Evolutionary conservation across 1,140 invertebrate species (phyloP), one percentile per base, ranked within the genome.

Genomic region (Zaprionus camerounensis): DNA sequence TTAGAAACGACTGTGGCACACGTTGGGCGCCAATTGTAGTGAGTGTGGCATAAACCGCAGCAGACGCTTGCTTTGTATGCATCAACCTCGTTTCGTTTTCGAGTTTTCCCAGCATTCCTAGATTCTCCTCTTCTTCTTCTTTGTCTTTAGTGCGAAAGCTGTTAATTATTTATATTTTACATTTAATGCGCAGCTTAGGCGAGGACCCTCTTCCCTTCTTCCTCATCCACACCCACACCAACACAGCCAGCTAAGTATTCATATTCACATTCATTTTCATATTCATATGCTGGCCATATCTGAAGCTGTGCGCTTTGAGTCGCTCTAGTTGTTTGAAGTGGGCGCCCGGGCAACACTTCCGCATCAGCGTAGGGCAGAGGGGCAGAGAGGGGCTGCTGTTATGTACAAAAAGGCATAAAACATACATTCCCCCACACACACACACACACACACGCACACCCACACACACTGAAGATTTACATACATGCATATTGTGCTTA

Each of bases 161-260:
- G 84, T 87, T 87, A 88, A 88, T 88, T 90, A 88, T 88, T 88
- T 84, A 88, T 84, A 87, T 82, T 88, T 88, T 83, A 90, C 75
- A 84, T 88, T 88, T 88, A 87, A 88, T 87, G 74, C 85, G 76
- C 78, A 87, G 84, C 81, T 87, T 87, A 87, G 71, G 70, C 71
- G 36, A 51, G 55, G 65, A 69, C 36, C 62, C 46, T 7, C 36
- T 31, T 26, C 69, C 57, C 28, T 28, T 28, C 26, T 0, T 28
- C 6, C 24, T 15, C 56, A 59, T 28, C n/a, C n/a, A n/a, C n/a
- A n/a, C n/a, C 65, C 24, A 34, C 22, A 36, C 34, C 12, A 15
- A 17, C 9, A 46, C 20, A 24, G 36, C 5, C 61, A 36, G 22
- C 65, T 67, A 68, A 68, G 65, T 68, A 68, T 68, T 66, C 38